Evolutionary conservation across 2,888 invertebrate species (phyloP).

Genomic region (Synanthedon formicaeformis): DNA sequence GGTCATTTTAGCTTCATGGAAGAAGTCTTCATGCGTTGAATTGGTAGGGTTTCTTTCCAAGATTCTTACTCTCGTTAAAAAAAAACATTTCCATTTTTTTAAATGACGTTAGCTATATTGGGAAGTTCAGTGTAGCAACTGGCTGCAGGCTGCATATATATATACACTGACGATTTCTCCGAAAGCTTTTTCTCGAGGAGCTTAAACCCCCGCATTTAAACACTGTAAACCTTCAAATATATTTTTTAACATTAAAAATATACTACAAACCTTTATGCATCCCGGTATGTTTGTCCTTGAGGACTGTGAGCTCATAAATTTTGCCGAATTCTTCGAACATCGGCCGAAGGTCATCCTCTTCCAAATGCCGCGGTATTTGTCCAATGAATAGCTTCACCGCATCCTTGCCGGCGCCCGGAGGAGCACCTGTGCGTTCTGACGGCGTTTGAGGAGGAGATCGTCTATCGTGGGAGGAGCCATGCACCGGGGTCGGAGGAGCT

Average conservation of each 20-base stretch:
- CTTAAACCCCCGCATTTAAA: background rate
- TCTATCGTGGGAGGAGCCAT: slow-evolving; percentile 25
- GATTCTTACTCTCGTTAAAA: too few relatives aligned
- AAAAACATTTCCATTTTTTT: too few relatives aligned
- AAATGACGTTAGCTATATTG: too few relatives aligned
- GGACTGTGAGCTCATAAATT: slow-evolving; percentile 93
- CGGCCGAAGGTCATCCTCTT: slow-evolving; percentile 87
- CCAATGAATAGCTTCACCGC: slow-evolving; percentile 91
- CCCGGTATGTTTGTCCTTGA: slow-evolving; percentile 95
- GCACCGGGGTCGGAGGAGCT: slow-evolving; percentile 59
- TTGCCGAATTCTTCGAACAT: slow-evolving; percentile 94
- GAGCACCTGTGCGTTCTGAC: slow-evolving; percentile 56
- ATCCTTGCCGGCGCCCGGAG: slow-evolving; percentile 61
- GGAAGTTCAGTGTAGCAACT: too few relatives aligned
- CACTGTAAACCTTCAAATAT: background rate
- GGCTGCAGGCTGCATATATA: background rate
- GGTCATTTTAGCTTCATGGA: too few relatives aligned
- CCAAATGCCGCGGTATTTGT: slow-evolving; percentile 90
- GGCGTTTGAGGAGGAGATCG: slow-evolving; percentile 43
- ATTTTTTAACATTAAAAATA: background rate
- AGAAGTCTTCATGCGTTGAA: too few relatives aligned
- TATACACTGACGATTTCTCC: background rate
- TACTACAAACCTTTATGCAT: slow-evolving; percentile 86
- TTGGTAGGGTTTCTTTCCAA: too few relatives aligned
- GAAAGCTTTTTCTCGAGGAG: background rate